Evolutionary conservation across 2,113 vertebrate species (phyloP), one percentile per base, ranked within the genome.

Genomic region (Hiodon tergisus): DNA sequence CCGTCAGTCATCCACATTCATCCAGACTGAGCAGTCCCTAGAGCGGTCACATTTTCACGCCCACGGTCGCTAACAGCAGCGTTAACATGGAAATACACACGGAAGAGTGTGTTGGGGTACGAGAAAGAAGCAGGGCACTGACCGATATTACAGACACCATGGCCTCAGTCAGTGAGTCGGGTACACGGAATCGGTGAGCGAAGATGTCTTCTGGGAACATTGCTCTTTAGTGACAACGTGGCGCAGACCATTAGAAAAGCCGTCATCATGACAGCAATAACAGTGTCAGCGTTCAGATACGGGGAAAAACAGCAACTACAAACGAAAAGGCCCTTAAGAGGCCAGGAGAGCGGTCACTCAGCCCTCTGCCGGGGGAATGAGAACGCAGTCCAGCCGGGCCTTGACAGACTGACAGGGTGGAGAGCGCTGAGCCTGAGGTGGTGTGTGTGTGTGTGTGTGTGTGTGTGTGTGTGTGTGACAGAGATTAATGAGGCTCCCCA

Each of bases 401-500:
- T 31, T 74, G 73, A 74, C 73, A 74, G 53, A 54, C 69, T 79
- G 60, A 61, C 50, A 67, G 57, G 13, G 67, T 47, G 65, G 71
- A 67, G 72, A 72, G 79, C 70, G 50, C 51, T 52, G 59, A 68
- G 59, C 47, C 73, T 58, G 63, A 76, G 77, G 77, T 68, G 73
- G 75, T 77, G 67, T 11, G 73, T 17, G 69, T 50, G 31, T 69
- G 5, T 17, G 69, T 47, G 79, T 16, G 61, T n/a, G 61, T 31
- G 61, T 6, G 61, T 3, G 61, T 63, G 61, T 63, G 16, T 7
- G 74, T 55, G 16, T 31, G 62, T 79, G 78, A 78, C 78, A 81
- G 81, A 83, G 83, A 84, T 84, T 82, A 83, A 84, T 80, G 81
- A 83, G 83, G 74, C 67, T 67, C 78, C 72, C 74, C 77, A 71